Evolutionary conservation across 2,113 vertebrate species (phyloP).

Genomic region (Nothoprocta pentlandii): DNA sequence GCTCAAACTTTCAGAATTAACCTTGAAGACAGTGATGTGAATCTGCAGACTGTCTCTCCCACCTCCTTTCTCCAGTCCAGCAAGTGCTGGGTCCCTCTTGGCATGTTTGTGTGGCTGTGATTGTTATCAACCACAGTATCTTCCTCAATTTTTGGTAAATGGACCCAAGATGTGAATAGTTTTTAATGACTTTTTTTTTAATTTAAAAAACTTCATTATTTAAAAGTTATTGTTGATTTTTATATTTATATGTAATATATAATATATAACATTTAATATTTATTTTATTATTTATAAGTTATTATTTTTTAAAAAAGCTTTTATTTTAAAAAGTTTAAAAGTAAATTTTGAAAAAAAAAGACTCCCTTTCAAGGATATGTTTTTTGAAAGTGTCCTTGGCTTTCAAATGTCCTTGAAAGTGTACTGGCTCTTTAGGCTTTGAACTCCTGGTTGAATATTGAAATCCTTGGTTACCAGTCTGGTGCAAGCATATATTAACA

Average conservation of each 20-base stretch:
- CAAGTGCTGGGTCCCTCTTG: neutral
- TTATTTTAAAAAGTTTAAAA: too few species aligned
- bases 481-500: neutral
- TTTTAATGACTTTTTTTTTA: neutral
- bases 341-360: neutral
- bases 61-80: fast-evolving
- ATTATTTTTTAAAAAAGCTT: too few species aligned
- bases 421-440: neutral
- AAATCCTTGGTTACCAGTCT: neutral
- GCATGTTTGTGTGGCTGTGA: fast-evolving
- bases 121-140: neutral
- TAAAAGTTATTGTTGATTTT: too few species aligned
- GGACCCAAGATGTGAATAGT: fast-evolving
- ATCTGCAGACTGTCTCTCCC: neutral
- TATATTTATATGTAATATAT: too few species aligned
- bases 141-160: neutral
- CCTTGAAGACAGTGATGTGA: neutral
- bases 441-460: neutral
- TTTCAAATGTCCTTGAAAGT: neutral
- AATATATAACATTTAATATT: too few species aligned
- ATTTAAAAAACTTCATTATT: too few species aligned
- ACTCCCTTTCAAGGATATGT: neutral
- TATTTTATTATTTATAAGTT: too few species aligned
- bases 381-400: neutral
- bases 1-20: neutral